These are phyloP conservation scores for Dascyllus trimaculatus DNA, from an alignment of 2,113 vertebrate species.

Conservation along the genomic window DNA sequence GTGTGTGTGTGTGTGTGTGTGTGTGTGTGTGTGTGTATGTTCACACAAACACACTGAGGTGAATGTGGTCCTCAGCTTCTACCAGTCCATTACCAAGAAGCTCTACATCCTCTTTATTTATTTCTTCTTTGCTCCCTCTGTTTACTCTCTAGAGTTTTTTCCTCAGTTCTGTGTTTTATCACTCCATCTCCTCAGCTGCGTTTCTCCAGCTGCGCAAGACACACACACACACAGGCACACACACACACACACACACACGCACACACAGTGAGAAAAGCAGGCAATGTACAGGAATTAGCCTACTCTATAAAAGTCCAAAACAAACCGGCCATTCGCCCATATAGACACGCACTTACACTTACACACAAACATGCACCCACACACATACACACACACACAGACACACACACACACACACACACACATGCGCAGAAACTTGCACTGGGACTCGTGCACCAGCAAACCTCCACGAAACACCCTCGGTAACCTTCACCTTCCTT, in stretches of 20 bases:
- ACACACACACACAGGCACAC: constrained; percentile 7
- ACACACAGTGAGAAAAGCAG: not conserved
- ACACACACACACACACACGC: not conserved
- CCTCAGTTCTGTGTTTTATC: constrained; percentile 66
- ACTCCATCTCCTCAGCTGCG: constrained; percentile 46
- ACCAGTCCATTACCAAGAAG: constrained; percentile 68
- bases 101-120: constrained; percentile 73
- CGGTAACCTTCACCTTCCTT: constrained; percentile 76
- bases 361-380: not conserved
- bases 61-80: constrained; percentile 62
- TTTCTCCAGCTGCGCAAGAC: constrained; percentile 43
- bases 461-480: constrained; percentile 59
- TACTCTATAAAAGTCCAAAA: constrained; percentile 38
- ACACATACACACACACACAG: not conserved
- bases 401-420: constrained; percentile 2
- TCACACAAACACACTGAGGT: constrained; percentile 35
- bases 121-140: constrained; percentile 70
- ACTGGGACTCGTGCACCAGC: constrained; percentile 33
- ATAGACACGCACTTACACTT: constrained; percentile 2
- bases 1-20: constrained; percentile 18
- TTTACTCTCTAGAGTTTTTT: constrained; percentile 76
- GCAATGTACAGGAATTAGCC: constrained; percentile 32
- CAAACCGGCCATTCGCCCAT: constrained; percentile 16
- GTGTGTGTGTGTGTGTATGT: not conserved
- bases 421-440: constrained; percentile 20